Percentiles rank a stretch among this genome's conserved stretches.
These are phyloP conservation scores for Andricus grossulariae DNA, from an alignment of 1,140 invertebrate genomes.

Conservation along the genomic window DNA sequence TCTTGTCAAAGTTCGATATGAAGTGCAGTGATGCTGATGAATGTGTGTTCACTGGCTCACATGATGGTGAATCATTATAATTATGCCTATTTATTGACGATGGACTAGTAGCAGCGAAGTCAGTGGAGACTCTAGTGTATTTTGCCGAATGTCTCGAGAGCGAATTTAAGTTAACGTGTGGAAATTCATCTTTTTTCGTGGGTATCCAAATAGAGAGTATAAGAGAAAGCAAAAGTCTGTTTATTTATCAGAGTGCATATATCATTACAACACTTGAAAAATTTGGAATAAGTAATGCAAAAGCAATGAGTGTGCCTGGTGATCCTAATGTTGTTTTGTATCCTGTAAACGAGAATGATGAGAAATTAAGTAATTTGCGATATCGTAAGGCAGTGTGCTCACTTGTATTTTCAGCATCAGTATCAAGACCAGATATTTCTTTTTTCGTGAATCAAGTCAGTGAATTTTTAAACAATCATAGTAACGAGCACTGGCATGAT, in stretches of 20 bases:
- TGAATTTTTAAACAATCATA: slow-evolving; percentile 2
- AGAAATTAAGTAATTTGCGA: background rate
- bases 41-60: slow-evolving; percentile 46
- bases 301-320: slow-evolving; percentile 4
- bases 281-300: slow-evolving; percentile 16
- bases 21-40: slow-evolving; percentile 47
- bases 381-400: slow-evolving; percentile 17
- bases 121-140: background rate
- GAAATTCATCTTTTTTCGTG: too few species aligned
- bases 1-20: too few species aligned
- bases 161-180: too few species aligned
- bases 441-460: background rate
- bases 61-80: slow-evolving; percentile 30
- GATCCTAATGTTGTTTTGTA: slow-evolving; percentile 13
- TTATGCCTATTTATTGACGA: slow-evolving; percentile 40
- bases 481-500: too few species aligned
- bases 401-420: slow-evolving; percentile 15
- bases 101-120: background rate
- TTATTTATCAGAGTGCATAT: too few species aligned
- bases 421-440: background rate
- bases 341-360: background rate
- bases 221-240: too few species aligned
- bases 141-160: too few species aligned
- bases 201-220: too few species aligned
- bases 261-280: too few species aligned